These are phyloP conservation scores for Drosophila leonis DNA, from an alignment of 2,888 invertebrate genomes.

Conservation along the genomic window DNA sequence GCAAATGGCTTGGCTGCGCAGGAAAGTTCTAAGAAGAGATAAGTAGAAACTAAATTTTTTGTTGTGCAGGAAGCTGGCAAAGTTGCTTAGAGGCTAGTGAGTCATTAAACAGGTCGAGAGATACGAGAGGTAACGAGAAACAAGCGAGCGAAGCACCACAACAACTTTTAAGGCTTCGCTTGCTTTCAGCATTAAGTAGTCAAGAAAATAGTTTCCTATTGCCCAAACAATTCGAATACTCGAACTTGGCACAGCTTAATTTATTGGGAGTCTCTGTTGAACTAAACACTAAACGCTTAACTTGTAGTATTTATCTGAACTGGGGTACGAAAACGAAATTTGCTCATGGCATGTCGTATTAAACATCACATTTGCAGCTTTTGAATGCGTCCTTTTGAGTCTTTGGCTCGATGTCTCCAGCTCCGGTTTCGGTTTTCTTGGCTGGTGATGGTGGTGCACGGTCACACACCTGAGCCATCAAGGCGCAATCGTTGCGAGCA, in stretches of 20 bases:
- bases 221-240: neutral
- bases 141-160: neutral
- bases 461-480: constrained; percentile 39
- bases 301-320: neutral
- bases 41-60: neutral
- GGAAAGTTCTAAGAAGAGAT: no score
- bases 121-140: neutral
- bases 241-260: neutral
- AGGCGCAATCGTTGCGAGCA: constrained; percentile 51
- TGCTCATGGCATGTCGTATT: neutral
- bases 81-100: neutral
- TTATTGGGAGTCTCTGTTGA: neutral
- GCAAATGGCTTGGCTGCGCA: neutral
- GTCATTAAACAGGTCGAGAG: no score
- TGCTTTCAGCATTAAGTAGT: neutral
- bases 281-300: neutral
- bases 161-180: neutral
- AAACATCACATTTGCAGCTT: constrained; percentile 50
- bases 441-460: neutral
- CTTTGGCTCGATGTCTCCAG: constrained; percentile 2
- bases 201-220: neutral
- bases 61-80: neutral
- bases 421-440: neutral
- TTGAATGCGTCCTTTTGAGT: constrained; percentile 28
- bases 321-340: neutral